Evolutionary conservation across 2,113 vertebrate species (phyloP).

Genomic region (Equus przewalskii): DNA sequence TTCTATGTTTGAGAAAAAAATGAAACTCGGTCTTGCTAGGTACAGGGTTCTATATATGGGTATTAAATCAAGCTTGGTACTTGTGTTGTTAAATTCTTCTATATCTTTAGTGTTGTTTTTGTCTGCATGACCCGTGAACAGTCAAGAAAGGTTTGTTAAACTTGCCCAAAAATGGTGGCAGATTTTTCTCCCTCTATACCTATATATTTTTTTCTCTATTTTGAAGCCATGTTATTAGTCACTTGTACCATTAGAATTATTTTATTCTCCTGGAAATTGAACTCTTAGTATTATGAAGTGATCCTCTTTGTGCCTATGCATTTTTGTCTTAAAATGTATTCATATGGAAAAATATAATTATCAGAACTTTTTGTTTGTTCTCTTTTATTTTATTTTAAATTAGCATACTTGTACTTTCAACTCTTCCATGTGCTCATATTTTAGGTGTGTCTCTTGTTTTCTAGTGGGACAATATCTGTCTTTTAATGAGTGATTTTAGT

Average conservation of each 20-base stretch:
- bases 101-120: neutral
- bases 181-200: neutral
- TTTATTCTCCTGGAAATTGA: neutral
- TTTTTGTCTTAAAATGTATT: neutral
- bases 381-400: neutral
- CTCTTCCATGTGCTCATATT: neutral
- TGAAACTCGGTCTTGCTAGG: neutral
- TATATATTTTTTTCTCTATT: neutral
- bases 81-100: neutral
- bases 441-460: neutral
- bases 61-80: neutral
- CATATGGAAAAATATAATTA: neutral
- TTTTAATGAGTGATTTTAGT: neutral
- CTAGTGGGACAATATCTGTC: neutral
- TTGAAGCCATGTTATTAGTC: neutral
- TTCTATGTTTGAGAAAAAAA: neutral
- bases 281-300: neutral
- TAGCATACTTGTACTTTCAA: neutral
- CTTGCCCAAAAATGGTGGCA: neutral
- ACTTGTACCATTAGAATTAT: neutral
- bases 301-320: neutral
- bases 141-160: neutral
- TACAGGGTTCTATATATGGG: neutral
- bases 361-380: neutral
- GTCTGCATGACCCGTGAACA: neutral